A percentile compares a stretch with the other conserved stretches of the same genome.
phyloP scores from a whole-genome alignment of 2,113 vertebrate genomes.

The Asarcornis scutulata region DNA sequence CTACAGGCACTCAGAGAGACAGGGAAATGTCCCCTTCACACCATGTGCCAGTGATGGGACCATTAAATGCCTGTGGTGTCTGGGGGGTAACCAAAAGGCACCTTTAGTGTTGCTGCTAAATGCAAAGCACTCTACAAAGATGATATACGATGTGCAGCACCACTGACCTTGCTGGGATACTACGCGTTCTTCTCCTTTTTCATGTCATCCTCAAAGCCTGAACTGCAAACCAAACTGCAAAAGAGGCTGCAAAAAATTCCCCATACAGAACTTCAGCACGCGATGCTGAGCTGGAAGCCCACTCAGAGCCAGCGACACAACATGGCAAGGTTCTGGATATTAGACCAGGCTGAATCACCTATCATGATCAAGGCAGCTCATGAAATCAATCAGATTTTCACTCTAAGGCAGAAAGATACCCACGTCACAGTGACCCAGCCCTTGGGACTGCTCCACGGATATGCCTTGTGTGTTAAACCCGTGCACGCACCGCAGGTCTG shows the following conservation, averaged over 20 bases:
- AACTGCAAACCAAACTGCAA: background rate
- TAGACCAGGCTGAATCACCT: background rate
- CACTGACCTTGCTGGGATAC: background rate
- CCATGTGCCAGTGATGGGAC: background rate
- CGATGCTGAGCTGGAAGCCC: background rate
- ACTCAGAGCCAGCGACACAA: rapidly evolving
- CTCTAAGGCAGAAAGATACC: background rate
- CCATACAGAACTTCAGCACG: rapidly evolving
- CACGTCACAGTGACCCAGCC: rapidly evolving
- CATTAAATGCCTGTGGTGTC: background rate
- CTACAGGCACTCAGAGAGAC: rapidly evolving
- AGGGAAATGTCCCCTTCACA: rapidly evolving
- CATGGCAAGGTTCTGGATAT: background rate
- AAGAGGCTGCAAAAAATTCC: background rate
- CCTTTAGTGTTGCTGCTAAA: background rate
- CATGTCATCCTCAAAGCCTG: background rate
- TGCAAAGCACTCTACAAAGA: background rate
- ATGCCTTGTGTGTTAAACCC: background rate
- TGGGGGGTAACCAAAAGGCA: background rate
- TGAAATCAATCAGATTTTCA: background rate
- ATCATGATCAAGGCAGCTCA: background rate
- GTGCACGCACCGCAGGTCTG: background rate
- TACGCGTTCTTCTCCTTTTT: background rate
- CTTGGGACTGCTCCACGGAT: background rate
- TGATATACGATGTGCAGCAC: background rate